Conservation (phyloP, 1,140 invertebrate species). For the Arion vulgaris region DNA sequence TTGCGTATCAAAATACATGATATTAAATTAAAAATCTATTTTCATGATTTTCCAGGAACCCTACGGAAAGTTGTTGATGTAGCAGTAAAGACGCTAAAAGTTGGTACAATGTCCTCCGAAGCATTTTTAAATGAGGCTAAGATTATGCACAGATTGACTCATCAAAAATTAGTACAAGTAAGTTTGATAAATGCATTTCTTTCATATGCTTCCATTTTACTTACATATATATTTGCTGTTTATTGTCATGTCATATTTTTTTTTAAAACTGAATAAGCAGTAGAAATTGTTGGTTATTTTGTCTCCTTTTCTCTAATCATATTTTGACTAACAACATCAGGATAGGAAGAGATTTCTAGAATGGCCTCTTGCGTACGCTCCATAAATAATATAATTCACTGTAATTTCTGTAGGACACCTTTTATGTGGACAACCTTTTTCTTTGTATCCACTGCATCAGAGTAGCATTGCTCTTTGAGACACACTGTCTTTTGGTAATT, state of each 20-base stretch:
- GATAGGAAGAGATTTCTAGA: too few relatives aligned
- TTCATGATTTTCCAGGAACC: conserved; percentile 75
- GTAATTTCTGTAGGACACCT: too few relatives aligned
- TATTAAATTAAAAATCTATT: too few relatives aligned
- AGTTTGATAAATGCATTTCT: not conserved
- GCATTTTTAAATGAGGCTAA: conserved; percentile 99
- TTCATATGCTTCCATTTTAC: not conserved
- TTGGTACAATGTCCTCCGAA: conserved; percentile 96
- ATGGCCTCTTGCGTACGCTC: too few relatives aligned
- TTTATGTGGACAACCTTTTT: too few relatives aligned
- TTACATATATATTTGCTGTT: not conserved
- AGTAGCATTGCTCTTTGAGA: too few relatives aligned
- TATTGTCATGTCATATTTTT: not conserved
- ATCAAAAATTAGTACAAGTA: conserved; percentile 91
- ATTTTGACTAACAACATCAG: too few relatives aligned
- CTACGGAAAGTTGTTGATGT: conserved; percentile 95
- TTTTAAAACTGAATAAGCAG: not conserved
- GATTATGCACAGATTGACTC: conserved; percentile 97
- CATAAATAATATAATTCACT: too few relatives aligned
- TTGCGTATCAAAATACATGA: too few relatives aligned
- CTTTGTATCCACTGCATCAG: too few relatives aligned
- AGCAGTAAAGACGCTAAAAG: conserved; percentile 94
- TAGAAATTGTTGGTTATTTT: not conserved
- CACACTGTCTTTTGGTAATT: too few relatives aligned
- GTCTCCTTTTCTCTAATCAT: too few relatives aligned